Base-by-base conservation (phyloP, 2,888 invertebrate species). In the Epsilonema sp. region DNA sequence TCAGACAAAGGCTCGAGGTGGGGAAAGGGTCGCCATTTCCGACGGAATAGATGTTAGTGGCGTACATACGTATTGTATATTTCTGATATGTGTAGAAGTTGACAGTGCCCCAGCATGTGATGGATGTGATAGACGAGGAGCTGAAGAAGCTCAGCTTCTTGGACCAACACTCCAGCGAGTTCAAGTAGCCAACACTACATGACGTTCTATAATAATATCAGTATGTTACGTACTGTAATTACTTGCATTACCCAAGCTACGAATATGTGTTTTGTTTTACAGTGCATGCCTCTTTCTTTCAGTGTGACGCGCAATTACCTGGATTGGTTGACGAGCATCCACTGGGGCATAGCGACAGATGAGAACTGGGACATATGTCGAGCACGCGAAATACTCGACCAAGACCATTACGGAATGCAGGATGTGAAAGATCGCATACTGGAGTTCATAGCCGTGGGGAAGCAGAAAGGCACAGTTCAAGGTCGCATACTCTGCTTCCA, bases 321-420 rank as follows among this genome's bases (percentile, higher is more conserved):
- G n/a, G 97, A 99, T 69, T 99, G 97, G 97, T 70, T 99, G 50
- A 94, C 97, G 0, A 80, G 79, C 2, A 71, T 99, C 48, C 97
- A 97, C 0, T 99, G 97, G 97, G 94, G 97, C 3, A 73, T 84
- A 38, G 80, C 78, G 21, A 90, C 87, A 51, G 74, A 79, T 55
- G 97, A 99, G 68, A 90, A 85, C 66, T 72, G 92, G 41, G 82
- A 86, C 58, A 69, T 99, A 21, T 62, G n/a, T 56, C 61, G 45
- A 57, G 8, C 23, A 8, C 70, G 74, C 25, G 74, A 78, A 53
- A 82, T 92, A 54, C 72, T 94, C 2, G 85, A 94, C 57, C 77
- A 87, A 59, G 97, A 99, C 68, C 97, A 99, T 67, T 99, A 97
- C 65, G 97, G 97, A 53, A 92, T 97, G 94, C 89, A 92, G 43